Evolutionary conservation across 2,888 invertebrate species (phyloP).

Genomic region (Rhyacophila evoluta): DNA sequence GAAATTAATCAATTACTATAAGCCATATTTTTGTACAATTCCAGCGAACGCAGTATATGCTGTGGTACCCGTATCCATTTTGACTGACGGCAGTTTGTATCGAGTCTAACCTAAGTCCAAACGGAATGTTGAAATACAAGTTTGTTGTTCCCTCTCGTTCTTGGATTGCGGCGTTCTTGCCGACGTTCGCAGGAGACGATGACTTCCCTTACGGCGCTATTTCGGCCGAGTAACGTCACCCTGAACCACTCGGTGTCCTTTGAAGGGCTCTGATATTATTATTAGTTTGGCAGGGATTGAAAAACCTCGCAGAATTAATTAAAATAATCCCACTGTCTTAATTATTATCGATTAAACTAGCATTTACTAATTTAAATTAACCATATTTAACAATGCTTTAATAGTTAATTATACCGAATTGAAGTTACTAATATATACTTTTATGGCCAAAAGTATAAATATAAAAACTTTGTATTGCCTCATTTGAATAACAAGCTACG

Average conservation of each 20-base stretch:
- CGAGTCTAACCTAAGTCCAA: slow-evolving; percentile 50
- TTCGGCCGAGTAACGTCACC: slow-evolving; percentile 19
- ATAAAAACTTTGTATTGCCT: no score
- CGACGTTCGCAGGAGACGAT: slow-evolving; percentile 29
- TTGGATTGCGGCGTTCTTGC: slow-evolving; percentile 25
- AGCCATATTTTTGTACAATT: background rate
- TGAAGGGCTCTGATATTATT: slow-evolving; percentile 25
- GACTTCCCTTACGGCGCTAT: slow-evolving; percentile 10
- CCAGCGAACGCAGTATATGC: background rate
- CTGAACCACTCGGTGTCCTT: slow-evolving; percentile 17
- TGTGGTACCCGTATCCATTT: slow-evolving; percentile 28
- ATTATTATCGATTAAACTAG: no score
- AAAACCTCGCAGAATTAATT: no score
- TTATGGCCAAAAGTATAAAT: no score
- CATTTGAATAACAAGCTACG: no score
- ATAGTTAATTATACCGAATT: no score
- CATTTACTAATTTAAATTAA: no score
- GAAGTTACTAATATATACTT: no score
- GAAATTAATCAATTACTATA: background rate
- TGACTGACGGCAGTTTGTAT: slow-evolving; percentile 37
- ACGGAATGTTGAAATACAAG: slow-evolving; percentile 56
- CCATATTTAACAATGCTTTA: no score
- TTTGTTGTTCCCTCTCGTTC: slow-evolving; percentile 48
- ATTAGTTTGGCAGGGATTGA: slow-evolving; percentile 1
- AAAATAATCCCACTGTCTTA: no score